Evolutionary conservation across 2,113 vertebrate genomes (phyloP).

Genomic region (Vicugna pacos): DNA sequence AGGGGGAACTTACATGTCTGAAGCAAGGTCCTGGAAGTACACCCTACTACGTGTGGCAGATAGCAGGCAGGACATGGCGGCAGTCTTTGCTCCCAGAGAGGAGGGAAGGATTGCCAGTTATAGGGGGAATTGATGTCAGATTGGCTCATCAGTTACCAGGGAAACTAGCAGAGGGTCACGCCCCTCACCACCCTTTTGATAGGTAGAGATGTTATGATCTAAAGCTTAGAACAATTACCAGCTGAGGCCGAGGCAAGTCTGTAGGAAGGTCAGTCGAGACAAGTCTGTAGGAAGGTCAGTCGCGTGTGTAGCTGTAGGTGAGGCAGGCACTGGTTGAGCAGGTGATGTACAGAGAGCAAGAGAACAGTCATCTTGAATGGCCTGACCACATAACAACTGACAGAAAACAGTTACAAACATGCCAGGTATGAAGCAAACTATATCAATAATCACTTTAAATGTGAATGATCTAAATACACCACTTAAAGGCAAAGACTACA

Average conservation of each 20-base stretch:
- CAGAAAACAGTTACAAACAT: neutral
- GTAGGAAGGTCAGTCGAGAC: neutral
- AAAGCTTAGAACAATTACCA: neutral
- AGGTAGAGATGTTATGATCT: neutral
- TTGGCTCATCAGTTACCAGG: neutral
- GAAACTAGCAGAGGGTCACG: neutral
- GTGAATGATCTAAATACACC: neutral
- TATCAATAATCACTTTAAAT: neutral
- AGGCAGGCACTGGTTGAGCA: neutral
- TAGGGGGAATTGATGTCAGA: neutral
- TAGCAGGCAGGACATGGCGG: rapidly evolving
- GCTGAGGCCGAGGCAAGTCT: neutral
- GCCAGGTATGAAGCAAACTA: neutral
- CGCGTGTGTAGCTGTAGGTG: neutral
- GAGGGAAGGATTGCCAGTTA: rapidly evolving
- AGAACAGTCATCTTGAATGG: neutral
- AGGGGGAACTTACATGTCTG: neutral
- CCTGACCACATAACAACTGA: neutral
- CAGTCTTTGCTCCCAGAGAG: neutral
- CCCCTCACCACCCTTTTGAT: neutral
- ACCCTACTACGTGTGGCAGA: neutral
- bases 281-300: neutral
- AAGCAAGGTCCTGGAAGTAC: neutral
- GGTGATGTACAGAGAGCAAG: neutral
- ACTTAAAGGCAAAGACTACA: neutral